These are phyloP conservation scores for Caenorhabditis sp. DNA, from an alignment of 2,888 invertebrate genomes.

Conservation along the genomic window DNA sequence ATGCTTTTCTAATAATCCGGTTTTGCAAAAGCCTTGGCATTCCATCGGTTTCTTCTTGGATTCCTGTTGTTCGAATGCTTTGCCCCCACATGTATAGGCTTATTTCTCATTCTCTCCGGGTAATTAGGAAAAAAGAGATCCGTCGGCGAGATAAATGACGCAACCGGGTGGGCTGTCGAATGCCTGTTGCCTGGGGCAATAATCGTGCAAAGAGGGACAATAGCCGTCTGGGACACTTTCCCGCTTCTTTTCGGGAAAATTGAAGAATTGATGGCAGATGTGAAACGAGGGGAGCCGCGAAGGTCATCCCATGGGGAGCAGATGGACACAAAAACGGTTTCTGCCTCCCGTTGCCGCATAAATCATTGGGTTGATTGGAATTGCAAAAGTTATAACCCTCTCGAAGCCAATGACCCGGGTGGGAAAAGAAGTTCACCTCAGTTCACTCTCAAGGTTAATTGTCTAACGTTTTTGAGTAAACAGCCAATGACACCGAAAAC, in stretches of 20 bases:
- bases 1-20: constrained; percentile 34
- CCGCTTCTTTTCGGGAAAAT: constrained; percentile 31
- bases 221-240: constrained; percentile 45
- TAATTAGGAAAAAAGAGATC: constrained; percentile 62
- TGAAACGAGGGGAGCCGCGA: constrained; percentile 57
- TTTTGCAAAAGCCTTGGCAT: constrained; percentile 62
- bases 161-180: constrained; percentile 32
- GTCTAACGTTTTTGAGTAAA: constrained; percentile 58
- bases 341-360: constrained; percentile 46
- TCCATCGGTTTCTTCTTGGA: constrained; percentile 44
- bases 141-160: constrained; percentile 64
- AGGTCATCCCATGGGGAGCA: constrained; percentile 44
- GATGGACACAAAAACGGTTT: constrained; percentile 31
- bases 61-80: constrained; percentile 61
- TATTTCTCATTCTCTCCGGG: constrained; percentile 31
- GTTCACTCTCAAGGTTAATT: constrained; percentile 56
- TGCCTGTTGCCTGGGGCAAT: constrained; percentile 37
- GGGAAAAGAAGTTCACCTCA: constrained; percentile 49
- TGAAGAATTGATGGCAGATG: constrained; percentile 44
- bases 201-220: constrained; percentile 43
- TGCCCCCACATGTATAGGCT: constrained; percentile 18
- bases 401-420: constrained; percentile 59
- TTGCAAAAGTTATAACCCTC: constrained; percentile 57
- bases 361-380: constrained; percentile 60
- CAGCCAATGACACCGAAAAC: constrained; percentile 64